These are phyloP conservation scores for Agrenia bidenticulata DNA, from an alignment of 2,888 invertebrate genomes.

Conservation along the genomic window DNA sequence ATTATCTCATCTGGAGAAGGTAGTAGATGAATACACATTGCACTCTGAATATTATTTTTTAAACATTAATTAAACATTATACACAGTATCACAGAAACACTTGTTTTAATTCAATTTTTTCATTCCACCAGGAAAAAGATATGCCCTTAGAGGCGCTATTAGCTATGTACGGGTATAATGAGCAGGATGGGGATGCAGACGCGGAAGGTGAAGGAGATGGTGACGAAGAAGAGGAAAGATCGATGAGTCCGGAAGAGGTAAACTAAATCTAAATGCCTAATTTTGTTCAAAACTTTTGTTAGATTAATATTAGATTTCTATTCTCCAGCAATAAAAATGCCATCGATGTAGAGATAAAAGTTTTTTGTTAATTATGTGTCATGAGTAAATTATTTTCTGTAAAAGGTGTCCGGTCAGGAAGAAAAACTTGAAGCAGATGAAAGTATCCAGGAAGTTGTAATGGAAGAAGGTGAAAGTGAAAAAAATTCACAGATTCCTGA, in stretches of 20 bases:
- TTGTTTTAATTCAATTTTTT: constrained; percentile 1
- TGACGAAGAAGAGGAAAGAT: constrained; percentile 55
- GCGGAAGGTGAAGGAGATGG: constrained; percentile 55
- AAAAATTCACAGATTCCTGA: constrained; percentile 26
- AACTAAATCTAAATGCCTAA: too few relatives aligned
- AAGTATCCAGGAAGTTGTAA: constrained; percentile 19
- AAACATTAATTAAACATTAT: constrained; percentile 12
- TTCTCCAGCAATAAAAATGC: too few relatives aligned
- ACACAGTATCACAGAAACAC: constrained; percentile 12
- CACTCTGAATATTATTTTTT: constrained; percentile 6
- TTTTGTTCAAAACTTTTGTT: background rate
- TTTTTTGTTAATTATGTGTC: too few relatives aligned
- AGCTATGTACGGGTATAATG: constrained; percentile 79
- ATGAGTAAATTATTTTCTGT: constrained; percentile 11
- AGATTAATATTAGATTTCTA: too few relatives aligned
- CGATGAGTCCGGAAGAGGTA: constrained; percentile 17
- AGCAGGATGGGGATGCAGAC: constrained; percentile 54
- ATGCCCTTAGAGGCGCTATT: constrained; percentile 93
- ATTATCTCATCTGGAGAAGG: constrained; percentile 80
- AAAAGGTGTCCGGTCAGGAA: constrained; percentile 19
- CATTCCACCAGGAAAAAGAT: constrained; percentile 92
- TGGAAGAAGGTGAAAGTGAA: constrained; percentile 24
- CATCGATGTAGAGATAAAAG: too few relatives aligned
- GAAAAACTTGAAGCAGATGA: constrained; percentile 22
- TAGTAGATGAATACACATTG: constrained; percentile 55